Percentiles rank a stretch among this genome's conserved stretches.
Conservation (phyloP, 1,140 invertebrate species). For the Pararge aegeria region DNA sequence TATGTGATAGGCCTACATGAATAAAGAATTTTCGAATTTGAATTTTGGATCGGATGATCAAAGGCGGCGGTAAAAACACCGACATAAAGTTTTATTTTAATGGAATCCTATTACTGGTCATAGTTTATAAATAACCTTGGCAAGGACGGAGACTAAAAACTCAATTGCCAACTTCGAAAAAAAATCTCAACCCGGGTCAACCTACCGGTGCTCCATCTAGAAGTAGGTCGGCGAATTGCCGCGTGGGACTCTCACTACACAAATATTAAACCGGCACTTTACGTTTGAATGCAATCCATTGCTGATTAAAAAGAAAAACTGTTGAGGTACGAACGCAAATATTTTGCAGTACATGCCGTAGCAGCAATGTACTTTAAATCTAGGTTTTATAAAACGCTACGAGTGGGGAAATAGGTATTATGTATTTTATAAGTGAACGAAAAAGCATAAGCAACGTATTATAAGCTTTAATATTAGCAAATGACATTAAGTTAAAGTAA, state of each 20-base stretch:
- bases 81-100: too few relatives aligned
- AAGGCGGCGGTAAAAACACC: too few relatives aligned
- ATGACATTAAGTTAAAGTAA: neutral
- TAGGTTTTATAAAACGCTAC: neutral
- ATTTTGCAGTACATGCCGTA: too few relatives aligned
- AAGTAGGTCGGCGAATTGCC: constrained; percentile 3
- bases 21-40: too few relatives aligned
- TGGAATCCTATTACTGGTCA: too few relatives aligned
- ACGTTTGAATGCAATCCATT: neutral
- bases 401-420: neutral
- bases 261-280: neutral
- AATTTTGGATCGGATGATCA: too few relatives aligned
- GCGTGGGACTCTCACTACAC: neutral
- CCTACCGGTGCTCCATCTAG: neutral
- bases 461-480: neutral
- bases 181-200: neutral
- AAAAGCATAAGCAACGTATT: neutral
- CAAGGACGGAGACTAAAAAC: neutral
- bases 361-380: neutral
- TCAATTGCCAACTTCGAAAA: too few relatives aligned
- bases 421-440: neutral
- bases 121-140: too few relatives aligned
- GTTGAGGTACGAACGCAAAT: neutral
- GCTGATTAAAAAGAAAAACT: neutral
- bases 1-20: too few relatives aligned